A percentile compares a stretch with the other conserved stretches of the same genome.
These are phyloP conservation scores for Rhynchomys soricoides DNA, from an alignment of 2,113 vertebrate species.

Conservation along the genomic window DNA sequence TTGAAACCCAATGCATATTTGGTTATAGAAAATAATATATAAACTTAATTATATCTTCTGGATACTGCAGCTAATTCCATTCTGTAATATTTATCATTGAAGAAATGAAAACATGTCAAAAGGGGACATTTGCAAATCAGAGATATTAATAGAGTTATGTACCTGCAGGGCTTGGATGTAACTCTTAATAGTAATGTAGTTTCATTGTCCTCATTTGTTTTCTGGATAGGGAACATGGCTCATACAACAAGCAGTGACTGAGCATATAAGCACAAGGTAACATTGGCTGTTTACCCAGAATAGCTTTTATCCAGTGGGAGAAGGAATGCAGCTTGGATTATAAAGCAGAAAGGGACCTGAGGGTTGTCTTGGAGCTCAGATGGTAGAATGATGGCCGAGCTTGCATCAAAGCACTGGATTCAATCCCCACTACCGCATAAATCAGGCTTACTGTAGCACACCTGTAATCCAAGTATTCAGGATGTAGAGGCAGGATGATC, in stretches of 20 bases:
- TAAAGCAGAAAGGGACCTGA: not conserved
- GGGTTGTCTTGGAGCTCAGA: not conserved
- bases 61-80: slow-evolving; percentile 55
- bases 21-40: slow-evolving; percentile 67
- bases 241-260: not conserved
- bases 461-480: not conserved
- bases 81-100: slow-evolving; percentile 40
- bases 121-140: not conserved
- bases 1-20: slow-evolving; percentile 63
- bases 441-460: not conserved
- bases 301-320: not conserved
- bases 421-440: not conserved
- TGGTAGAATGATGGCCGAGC: not conserved
- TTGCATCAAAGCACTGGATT: not conserved
- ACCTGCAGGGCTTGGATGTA: not conserved
- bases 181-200: not conserved
- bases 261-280: not conserved
- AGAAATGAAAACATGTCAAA: slow-evolving; percentile 43
- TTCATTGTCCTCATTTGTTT: not conserved
- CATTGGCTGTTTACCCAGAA: rapidly evolving
- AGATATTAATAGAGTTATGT: not conserved
- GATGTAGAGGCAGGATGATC: not conserved
- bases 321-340: not conserved
- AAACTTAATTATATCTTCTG: slow-evolving; percentile 68
- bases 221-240: not conserved